Percentiles rank a stretch among this genome's conserved stretches.
Evolutionary conservation across 2,888 invertebrate species (phyloP).

Genomic region (Pyrochroa serraticornis): DNA sequence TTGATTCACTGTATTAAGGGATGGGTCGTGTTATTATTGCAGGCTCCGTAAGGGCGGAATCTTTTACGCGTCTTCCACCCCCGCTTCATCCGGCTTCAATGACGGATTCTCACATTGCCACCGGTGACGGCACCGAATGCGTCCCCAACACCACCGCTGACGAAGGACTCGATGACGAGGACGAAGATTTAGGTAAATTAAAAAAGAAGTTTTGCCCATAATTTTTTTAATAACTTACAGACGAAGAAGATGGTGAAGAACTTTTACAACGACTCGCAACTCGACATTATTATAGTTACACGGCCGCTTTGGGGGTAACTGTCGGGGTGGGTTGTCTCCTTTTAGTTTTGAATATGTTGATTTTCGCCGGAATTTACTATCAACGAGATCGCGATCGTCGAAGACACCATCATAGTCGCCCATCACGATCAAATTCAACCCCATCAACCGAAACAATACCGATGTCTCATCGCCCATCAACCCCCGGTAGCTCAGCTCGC

Average conservation of each 20-base stretch:
- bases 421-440: slow-evolving; percentile 48
- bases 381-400: slow-evolving; percentile 67
- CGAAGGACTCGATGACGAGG: slow-evolving; percentile 45
- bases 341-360: slow-evolving; percentile 73
- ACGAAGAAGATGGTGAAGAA: slow-evolving; percentile 61
- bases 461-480: slow-evolving; percentile 56
- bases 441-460: slow-evolving; percentile 56
- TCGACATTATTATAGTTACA: slow-evolving; percentile 70
- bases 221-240: slow-evolving; percentile 37
- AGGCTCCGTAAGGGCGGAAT: slow-evolving; percentile 61
- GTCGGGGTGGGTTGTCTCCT: slow-evolving; percentile 77
- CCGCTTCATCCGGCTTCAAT: slow-evolving; percentile 55
- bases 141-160: slow-evolving; percentile 50
- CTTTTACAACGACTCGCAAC: slow-evolving; percentile 62
- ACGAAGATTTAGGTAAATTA: slow-evolving; percentile 41
- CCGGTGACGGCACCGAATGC: slow-evolving; percentile 51
- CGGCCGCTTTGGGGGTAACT: slow-evolving; percentile 78
- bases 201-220: slow-evolving; percentile 9
- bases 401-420: slow-evolving; percentile 36
- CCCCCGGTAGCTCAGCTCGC: slow-evolving; percentile 55
- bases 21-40: slow-evolving; percentile 32
- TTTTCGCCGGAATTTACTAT: slow-evolving; percentile 79
- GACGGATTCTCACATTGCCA: slow-evolving; percentile 49
- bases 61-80: slow-evolving; percentile 59
- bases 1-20: slow-evolving; percentile 15